phyloP scores from a whole-genome alignment of 2,888 invertebrate species.

The Selenia dentaria region DNA sequence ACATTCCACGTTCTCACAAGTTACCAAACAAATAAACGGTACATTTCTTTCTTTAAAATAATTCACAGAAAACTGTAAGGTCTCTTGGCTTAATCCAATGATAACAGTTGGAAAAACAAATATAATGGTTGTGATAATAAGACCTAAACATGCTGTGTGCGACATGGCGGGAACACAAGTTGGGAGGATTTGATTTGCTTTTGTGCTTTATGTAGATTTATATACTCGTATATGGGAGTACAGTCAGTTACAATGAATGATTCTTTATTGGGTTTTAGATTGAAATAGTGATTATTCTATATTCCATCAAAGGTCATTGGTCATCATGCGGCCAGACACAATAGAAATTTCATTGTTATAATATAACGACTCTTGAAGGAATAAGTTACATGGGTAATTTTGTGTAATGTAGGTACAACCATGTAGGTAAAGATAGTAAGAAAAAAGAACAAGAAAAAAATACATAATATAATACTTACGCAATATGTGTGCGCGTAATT shows the following conservation, averaged over 20 bases:
- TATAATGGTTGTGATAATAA: neutral
- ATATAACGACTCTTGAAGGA: too few relatives aligned
- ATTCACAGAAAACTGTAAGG: slow-evolving; percentile 38
- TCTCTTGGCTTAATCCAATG: slow-evolving; percentile 27
- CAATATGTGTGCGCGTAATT: too few relatives aligned
- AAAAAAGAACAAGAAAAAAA: too few relatives aligned
- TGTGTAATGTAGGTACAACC: too few relatives aligned
- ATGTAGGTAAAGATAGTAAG: too few relatives aligned
- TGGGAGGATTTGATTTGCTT: neutral
- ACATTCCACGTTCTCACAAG: slow-evolving; percentile 36
- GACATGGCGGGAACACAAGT: slow-evolving; percentile 1
- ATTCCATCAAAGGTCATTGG: too few relatives aligned
- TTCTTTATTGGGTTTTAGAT: too few relatives aligned
- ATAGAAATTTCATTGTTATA: too few relatives aligned
- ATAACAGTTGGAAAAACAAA: slow-evolving; percentile 17
- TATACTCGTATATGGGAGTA: neutral
- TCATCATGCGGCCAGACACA: too few relatives aligned
- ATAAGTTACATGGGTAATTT: too few relatives aligned
- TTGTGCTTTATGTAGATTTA: neutral
- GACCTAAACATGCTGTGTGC: slow-evolving; percentile 15
- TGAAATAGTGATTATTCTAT: neutral
- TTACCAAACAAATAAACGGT: slow-evolving; percentile 44
- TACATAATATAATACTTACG: too few relatives aligned
- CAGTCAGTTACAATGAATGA: slow-evolving; percentile 7
- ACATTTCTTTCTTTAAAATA: slow-evolving; percentile 48